Percentiles rank a stretch among this genome's conserved stretches.
These are phyloP conservation scores for Drepana arcuata DNA, from an alignment of 1,140 invertebrate species.

Conservation along the genomic window DNA sequence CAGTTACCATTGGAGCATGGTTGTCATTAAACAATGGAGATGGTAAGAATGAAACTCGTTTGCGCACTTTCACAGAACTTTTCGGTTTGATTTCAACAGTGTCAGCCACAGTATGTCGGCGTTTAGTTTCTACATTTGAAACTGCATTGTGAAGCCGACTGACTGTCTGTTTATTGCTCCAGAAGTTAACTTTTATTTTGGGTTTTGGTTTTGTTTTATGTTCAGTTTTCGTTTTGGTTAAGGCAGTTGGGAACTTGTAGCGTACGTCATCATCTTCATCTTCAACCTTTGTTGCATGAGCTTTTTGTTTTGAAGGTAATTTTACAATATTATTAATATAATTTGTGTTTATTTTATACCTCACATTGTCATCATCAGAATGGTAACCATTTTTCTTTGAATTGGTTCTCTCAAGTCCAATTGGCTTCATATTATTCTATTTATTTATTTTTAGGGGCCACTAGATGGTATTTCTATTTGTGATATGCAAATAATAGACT, in stretches of 20 bases:
- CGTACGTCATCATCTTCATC: conserved; percentile 54
- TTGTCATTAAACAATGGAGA: conserved; percentile 55
- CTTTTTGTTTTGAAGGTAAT: conserved; percentile 19
- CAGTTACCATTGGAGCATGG: conserved; percentile 61
- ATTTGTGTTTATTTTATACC: conserved; percentile 51
- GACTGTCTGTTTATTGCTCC: conserved; percentile 47
- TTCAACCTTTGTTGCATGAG: conserved; percentile 17
- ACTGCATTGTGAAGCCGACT: conserved; percentile 26
- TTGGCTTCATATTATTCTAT: conserved; percentile 43
- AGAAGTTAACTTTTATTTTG: conserved; percentile 64
- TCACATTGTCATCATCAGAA: conserved; percentile 52
- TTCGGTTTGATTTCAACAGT: conserved; percentile 30
- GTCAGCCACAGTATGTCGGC: conserved; percentile 37
- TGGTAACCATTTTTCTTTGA: conserved; percentile 39
- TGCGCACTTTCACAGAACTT: conserved; percentile 39
- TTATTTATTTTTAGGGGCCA: no score
- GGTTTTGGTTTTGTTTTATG: conserved; percentile 47
- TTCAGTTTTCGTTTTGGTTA: conserved; percentile 30
- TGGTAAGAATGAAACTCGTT: conserved; percentile 55
- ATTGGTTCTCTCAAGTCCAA: conserved; percentile 14
- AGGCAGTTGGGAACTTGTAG: conserved; percentile 43
- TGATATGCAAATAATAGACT: no score
- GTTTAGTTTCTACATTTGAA: no score
- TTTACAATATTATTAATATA: conserved; percentile 31
- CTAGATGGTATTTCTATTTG: no score